Percentiles rank a stretch among this genome's conserved stretches.
phyloP scores from a whole-genome alignment of 2,113 vertebrate species.

The Strigops habroptila region DNA sequence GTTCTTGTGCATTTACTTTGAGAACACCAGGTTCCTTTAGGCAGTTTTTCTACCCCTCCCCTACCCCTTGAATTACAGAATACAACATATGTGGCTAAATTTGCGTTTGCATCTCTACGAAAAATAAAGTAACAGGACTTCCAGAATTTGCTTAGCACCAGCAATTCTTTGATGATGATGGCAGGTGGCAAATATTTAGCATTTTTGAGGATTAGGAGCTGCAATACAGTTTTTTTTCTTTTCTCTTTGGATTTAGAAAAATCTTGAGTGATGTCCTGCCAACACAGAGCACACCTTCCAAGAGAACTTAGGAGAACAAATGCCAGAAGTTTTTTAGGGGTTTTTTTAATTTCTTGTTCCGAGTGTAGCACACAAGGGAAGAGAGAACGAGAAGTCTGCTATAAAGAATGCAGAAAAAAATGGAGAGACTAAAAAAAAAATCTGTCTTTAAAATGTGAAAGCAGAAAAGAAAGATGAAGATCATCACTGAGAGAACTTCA shows the following conservation, averaged over 20 bases:
- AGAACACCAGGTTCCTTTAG: not conserved
- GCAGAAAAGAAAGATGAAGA: not conserved
- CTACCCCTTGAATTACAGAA: not conserved
- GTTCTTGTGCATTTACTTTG: not conserved
- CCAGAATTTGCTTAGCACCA: not conserved
- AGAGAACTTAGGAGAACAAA: not conserved
- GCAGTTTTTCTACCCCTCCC: not conserved
- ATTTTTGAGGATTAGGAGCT: not conserved
- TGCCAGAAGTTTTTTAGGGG: not conserved
- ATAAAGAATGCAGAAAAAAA: not conserved
- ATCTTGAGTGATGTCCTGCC: not conserved
- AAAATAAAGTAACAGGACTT: not conserved
- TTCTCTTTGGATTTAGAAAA: not conserved
- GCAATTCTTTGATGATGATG: not conserved
- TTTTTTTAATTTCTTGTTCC: not conserved
- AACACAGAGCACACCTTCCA: not conserved
- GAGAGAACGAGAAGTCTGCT: not conserved
- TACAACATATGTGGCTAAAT: not conserved
- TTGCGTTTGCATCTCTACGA: not conserved
- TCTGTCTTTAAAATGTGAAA: not conserved
- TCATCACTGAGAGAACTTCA: not conserved
- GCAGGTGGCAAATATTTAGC: conserved; percentile 1
- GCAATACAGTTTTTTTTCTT: not conserved
- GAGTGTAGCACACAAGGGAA: not conserved
- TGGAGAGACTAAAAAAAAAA: not conserved